Conservation (phyloP, 2,888 invertebrate genomes). For the Heliconius cydno region DNA sequence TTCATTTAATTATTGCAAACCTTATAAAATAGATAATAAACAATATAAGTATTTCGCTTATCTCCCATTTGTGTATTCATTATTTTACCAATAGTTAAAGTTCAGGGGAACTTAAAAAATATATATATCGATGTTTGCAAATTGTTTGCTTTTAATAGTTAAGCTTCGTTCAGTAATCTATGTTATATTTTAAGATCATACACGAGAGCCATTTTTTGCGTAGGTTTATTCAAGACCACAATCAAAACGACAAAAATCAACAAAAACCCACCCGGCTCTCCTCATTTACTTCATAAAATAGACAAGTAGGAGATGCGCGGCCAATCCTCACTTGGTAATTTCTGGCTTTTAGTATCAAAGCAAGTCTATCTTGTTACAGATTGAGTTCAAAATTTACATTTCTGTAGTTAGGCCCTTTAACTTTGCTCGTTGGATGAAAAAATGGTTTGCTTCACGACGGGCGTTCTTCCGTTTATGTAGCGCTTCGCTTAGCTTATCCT, state of each 20-base stretch:
- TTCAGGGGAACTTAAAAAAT: neutral
- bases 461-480: conserved; percentile 42
- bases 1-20: neutral
- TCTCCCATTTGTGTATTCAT: neutral
- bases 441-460: conserved; percentile 44
- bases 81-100: neutral
- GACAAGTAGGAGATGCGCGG: conserved; percentile 72
- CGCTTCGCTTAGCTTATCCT: conserved; percentile 40
- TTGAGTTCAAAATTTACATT: conserved; percentile 58
- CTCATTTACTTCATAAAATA: conserved; percentile 81
- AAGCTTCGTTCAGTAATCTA: conserved; percentile 35
- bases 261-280: conserved; percentile 77
- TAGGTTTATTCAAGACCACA: conserved; percentile 77
- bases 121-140: conserved; percentile 12
- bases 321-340: conserved; percentile 62
- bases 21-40: neutral
- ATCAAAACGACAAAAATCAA: conserved; percentile 75
- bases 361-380: conserved; percentile 57
- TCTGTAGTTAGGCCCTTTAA: conserved; percentile 66
- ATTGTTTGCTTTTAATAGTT: conserved; percentile 24
- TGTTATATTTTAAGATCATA: conserved; percentile 44
- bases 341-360: conserved; percentile 57
- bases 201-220: conserved; percentile 63
- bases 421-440: conserved; percentile 47
- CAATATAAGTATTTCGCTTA: neutral